These are phyloP conservation scores for Falco biarmicus DNA, from an alignment of 2,797 vertebrate species.

Conservation along the genomic window DNA sequence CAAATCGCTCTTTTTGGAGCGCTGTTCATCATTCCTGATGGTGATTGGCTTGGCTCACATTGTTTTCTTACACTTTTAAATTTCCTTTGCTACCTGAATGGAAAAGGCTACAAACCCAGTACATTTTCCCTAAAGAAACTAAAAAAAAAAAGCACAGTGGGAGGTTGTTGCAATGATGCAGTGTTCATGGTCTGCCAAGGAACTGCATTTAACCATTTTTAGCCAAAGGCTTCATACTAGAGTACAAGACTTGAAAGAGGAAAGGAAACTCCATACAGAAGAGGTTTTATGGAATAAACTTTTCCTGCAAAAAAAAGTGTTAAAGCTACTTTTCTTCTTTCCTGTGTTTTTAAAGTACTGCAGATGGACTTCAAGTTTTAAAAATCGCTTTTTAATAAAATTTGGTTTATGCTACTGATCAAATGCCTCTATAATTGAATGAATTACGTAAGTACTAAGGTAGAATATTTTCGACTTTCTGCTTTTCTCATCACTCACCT, in stretches of 20 bases:
- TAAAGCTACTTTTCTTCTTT: not conserved
- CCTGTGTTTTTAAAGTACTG: not conserved
- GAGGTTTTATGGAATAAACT: not conserved
- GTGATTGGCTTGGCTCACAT: not conserved
- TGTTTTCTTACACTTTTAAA: not conserved
- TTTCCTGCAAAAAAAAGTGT: not conserved
- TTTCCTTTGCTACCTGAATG: constrained; percentile 5
- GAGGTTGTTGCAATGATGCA: not conserved
- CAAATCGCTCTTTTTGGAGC: not conserved
- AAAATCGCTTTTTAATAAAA: not conserved
- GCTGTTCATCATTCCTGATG: not conserved
- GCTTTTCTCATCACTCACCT: not conserved
- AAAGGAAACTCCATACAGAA: not conserved
- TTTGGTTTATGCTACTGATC: not conserved
- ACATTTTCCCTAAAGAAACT: not conserved
- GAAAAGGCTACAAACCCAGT: not conserved
- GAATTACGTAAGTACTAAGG: not conserved
- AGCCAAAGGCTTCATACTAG: constrained; percentile 14
- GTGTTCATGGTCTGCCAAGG: not conserved
- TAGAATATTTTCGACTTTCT: not conserved
- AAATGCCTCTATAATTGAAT: not conserved
- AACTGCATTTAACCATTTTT: constrained; percentile 14
- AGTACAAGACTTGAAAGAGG: not conserved
- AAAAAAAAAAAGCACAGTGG: not conserved
- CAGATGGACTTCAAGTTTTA: not conserved